Evolutionary conservation across 2,888 invertebrate species (phyloP).

Genomic region (Metalampra italica): DNA sequence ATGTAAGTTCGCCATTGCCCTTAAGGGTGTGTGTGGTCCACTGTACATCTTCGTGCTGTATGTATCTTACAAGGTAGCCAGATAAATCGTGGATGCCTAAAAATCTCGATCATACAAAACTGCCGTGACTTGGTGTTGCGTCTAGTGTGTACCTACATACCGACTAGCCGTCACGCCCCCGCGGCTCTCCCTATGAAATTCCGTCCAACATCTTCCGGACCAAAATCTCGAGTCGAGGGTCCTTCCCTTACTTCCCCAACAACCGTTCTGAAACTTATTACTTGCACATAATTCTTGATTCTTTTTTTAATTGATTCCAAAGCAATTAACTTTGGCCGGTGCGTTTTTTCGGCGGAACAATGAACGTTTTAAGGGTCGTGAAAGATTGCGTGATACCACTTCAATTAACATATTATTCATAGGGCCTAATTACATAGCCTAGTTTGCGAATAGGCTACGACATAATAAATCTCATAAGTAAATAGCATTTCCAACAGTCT

Average conservation of each 20-base stretch:
- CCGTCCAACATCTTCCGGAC: constrained; percentile 31
- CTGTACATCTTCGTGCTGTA: no score
- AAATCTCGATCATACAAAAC: no score
- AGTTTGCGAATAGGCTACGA: constrained; percentile 1
- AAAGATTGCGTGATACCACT: constrained; percentile 11
- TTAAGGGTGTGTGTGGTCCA: background rate
- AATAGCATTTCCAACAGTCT: background rate
- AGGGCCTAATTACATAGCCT: constrained; percentile 7
- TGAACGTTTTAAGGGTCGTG: constrained; percentile 8
- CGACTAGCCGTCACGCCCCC: constrained; percentile 14
- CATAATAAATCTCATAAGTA: constrained; percentile 5
- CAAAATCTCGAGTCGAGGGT: constrained; percentile 32
- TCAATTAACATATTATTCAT: constrained; percentile 11
- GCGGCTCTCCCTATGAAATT: constrained; percentile 25
- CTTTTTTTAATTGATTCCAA: constrained; percentile 48
- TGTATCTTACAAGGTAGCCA: no score
- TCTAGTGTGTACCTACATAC: constrained; percentile 18
- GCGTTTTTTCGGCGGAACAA: constrained; percentile 19
- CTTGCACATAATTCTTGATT: constrained; percentile 48
- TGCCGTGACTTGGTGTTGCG: no score
- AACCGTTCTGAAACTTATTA: constrained; percentile 33
- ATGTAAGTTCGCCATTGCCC: no score
- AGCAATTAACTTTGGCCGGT: constrained; percentile 43
- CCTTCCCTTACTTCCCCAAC: constrained; percentile 28
- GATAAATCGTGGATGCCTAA: no score